Conservation (phyloP, 1,140 invertebrate genomes). For the Paraescarpia echinospica region DNA sequence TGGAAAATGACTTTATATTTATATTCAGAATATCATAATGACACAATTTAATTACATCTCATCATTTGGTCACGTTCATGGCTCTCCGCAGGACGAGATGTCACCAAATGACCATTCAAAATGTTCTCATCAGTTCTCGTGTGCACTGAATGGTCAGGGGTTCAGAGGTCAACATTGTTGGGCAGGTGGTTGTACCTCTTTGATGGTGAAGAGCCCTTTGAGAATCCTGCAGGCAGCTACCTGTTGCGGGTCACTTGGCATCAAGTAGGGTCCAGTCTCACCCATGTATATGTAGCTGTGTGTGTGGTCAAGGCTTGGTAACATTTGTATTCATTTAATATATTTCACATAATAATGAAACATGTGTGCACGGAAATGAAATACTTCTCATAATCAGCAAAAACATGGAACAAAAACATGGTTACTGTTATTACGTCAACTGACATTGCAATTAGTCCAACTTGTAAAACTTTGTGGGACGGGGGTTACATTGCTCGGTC, state of each 20-base stretch:
- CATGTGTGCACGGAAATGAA: not conserved
- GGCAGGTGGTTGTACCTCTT: not conserved
- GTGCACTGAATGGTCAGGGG: not conserved
- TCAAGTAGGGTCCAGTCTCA: conserved; percentile 71
- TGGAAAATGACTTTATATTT: not conserved
- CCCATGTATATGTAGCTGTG: conserved; percentile 76
- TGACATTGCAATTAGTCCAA: not conserved
- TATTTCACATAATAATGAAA: conserved; percentile 47
- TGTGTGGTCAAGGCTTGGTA: not conserved
- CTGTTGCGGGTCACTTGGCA: conserved; percentile 66
- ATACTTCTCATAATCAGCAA: conserved; percentile 13
- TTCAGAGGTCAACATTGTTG: not conserved
- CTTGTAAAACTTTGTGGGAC: too few relatives aligned
- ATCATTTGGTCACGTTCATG: not conserved
- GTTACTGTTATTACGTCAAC: not conserved
- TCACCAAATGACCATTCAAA: not conserved
- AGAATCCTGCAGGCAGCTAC: conserved; percentile 66
- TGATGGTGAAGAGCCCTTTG: conserved; percentile 66
- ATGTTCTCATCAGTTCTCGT: not conserved
- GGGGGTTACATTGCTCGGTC: too few relatives aligned
- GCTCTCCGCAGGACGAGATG: not conserved
- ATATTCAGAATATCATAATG: not conserved
- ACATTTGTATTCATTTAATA: not conserved
- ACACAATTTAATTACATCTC: not conserved
- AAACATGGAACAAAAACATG: not conserved